Evolutionary conservation across 2,888 invertebrate genomes (phyloP).

Genomic region (Aphelenchoides bicaudatus): DNA sequence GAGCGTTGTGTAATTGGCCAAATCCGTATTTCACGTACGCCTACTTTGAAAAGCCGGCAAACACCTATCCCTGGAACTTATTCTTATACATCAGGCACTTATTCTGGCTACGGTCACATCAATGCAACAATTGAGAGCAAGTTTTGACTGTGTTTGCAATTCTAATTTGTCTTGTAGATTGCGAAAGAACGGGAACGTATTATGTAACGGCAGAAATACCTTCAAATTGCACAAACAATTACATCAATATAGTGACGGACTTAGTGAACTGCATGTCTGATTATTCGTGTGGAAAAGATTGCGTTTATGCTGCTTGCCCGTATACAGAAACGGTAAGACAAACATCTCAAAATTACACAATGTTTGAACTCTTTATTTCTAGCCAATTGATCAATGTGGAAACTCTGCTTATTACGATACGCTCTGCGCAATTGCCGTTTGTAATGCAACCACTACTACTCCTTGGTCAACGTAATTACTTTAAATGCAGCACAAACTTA

Average conservation of each 20-base stretch:
- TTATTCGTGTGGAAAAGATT: constrained; percentile 1
- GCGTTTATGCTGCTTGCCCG: constrained; percentile 10
- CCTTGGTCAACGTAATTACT: constrained; percentile 1
- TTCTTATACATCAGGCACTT: background rate
- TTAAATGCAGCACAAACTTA: too few species aligned
- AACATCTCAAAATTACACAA: too few species aligned
- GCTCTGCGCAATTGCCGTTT: constrained; percentile 6
- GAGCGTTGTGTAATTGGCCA: background rate
- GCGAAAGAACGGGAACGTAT: too few species aligned
- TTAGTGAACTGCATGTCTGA: background rate
- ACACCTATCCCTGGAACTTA: constrained; percentile 7
- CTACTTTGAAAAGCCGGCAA: background rate
- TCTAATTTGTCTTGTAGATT: too few species aligned
- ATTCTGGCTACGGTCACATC: background rate
- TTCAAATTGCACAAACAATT: background rate
- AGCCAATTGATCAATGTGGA: too few species aligned
- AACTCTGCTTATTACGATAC: constrained; percentile 12
- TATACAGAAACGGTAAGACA: background rate
- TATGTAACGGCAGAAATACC: too few species aligned
- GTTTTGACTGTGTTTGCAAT: too few species aligned
- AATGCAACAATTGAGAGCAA: constrained; percentile 14
- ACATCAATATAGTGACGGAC: background rate
- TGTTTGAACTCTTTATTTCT: too few species aligned
- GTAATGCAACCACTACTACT: constrained; percentile 3
- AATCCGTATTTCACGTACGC: background rate